Base-by-base conservation (phyloP, 2,888 invertebrate genomes). In the Cerastis rubricosa region DNA sequence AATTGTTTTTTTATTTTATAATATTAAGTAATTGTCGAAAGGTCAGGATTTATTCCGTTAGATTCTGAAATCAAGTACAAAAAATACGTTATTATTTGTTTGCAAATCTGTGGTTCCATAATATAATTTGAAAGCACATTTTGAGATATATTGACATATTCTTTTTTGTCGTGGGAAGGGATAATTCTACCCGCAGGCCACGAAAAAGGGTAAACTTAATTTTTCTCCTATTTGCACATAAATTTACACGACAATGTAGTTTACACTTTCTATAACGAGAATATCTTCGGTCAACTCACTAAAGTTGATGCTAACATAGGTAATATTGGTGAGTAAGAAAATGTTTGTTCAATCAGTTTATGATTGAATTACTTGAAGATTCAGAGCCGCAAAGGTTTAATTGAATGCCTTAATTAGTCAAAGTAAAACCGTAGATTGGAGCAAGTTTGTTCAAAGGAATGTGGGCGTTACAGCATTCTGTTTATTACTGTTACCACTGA, bases 321-420 rank as follows among this genome's bases (percentile, higher is more conserved):
- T n/a, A 71, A 86, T 84, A 65, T 84, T 84, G n/a, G n/a, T 68
- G 51, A 63, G 12, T 54, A 64, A 51, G 76, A 83, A 80, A 85
- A 67, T 77, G 71, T 87, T 87, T 80, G 54, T 63, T 75, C 74
- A 85, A 90, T 85, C 83, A 83, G 72, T 84, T 89, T 80, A 84
- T 80, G 84, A 88, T 90, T 88, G 82, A 84, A 87, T 88, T 89
- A 89, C 79, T 85, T 74, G 78, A 75, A 79, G 80, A 87, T 88
- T 89, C 81, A 81, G 86, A 82, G 70, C 85, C 85, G 74, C 83
- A 78, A 84, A 77, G 80, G 80, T 86, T 85, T 84, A 80, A 86
- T 87, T 90, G 77, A 78, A 80, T 49, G 75, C 72, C 81, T 88
- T 91, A 92, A 93, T 93, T 92, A 89, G 83, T 93, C 92, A 93